Percentiles rank a stretch among this genome's conserved stretches.
Evolutionary conservation across 2,113 vertebrate species (phyloP).

Genomic region (Sminthopsis crassicaudata): DNA sequence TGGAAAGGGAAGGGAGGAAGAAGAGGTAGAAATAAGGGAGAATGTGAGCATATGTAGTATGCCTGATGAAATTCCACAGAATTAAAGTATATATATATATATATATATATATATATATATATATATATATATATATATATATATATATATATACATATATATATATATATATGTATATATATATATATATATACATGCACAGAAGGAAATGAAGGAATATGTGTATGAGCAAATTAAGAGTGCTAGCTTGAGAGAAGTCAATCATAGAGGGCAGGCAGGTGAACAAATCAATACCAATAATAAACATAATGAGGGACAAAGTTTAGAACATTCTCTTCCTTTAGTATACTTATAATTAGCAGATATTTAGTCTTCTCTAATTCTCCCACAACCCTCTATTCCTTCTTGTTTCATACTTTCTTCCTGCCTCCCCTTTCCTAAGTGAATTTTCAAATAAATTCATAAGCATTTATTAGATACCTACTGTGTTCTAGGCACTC

Average conservation of each 20-base stretch:
- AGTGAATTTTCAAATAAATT: neutral
- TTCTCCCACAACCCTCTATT: neutral
- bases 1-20: neutral
- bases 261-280: neutral
- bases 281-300: neutral
- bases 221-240: neutral
- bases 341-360: neutral
- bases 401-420: neutral
- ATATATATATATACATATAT: too few species aligned
- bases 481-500: neutral
- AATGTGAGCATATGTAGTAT: neutral
- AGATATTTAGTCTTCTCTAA: neutral
- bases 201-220: too few species aligned
- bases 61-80: neutral
- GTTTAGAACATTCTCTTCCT: neutral
- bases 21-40: neutral
- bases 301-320: neutral
- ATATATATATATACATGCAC: too few species aligned
- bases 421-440: neutral
- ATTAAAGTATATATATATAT: neutral
- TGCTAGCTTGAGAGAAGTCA: neutral
- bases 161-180: too few species aligned
- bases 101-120: too few species aligned
- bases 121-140: too few species aligned
- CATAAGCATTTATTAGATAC: neutral